A percentile compares a stretch with the other conserved stretches of the same genome.
Evolutionary conservation across 2,113 vertebrate genomes (phyloP).

Genomic region (Heloderma charlesbogerti): DNA sequence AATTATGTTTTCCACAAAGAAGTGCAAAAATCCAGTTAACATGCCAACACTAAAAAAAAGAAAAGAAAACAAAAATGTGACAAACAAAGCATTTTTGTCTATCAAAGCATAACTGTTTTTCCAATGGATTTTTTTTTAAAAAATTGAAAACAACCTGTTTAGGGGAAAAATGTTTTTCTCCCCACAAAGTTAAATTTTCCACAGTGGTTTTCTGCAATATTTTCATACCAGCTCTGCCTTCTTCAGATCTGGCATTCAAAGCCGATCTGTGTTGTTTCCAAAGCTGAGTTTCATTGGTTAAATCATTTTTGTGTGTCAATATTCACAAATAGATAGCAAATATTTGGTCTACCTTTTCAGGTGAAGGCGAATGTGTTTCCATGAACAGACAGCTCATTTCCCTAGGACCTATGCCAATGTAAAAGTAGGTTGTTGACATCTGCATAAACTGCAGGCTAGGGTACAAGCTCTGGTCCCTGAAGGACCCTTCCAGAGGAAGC

Average conservation of each 20-base stretch:
- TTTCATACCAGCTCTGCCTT: not conserved
- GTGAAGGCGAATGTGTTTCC: not conserved
- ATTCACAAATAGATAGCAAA: slow-evolving; percentile 27
- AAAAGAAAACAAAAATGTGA: not conserved
- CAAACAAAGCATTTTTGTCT: too few relatives aligned
- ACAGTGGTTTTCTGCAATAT: not conserved
- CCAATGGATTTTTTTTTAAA: not conserved
- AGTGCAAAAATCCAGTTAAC: not conserved
- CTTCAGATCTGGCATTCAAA: not conserved
- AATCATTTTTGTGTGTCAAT: slow-evolving; percentile 5
- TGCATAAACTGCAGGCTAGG: rapidly evolving
- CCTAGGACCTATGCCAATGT: not conserved
- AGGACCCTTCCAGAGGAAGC: not conserved
- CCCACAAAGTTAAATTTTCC: slow-evolving; percentile 2
- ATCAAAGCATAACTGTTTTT: slow-evolving; percentile 13
- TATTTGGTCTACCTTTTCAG: slow-evolving; percentile 11
- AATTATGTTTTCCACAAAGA: not conserved
- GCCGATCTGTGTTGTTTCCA: not conserved
- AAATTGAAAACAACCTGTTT: not conserved
- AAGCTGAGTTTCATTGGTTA: not conserved
- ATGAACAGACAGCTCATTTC: not conserved
- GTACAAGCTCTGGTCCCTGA: rapidly evolving
- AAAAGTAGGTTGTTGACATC: slow-evolving; percentile 20
- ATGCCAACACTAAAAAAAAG: not conserved
- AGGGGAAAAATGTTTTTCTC: not conserved